Percentiles rank a stretch among this genome's conserved stretches.
phyloP scores from a whole-genome alignment of 1,140 invertebrate species.

The Drosophila equinoxialis region DNA sequence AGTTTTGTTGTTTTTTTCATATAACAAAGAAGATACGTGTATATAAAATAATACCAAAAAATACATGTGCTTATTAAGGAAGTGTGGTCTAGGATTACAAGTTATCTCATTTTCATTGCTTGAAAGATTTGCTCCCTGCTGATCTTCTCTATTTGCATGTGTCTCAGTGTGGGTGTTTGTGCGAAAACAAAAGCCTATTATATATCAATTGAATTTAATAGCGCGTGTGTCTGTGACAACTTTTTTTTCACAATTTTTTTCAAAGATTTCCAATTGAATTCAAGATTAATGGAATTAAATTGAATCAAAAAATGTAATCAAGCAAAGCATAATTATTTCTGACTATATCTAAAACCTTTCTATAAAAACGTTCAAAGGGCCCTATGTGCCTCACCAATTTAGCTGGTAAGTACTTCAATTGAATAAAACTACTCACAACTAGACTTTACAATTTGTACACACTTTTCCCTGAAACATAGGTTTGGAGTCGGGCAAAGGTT shows the following conservation, averaged over 20 bases:
- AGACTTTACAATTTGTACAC: slow-evolving; percentile 58
- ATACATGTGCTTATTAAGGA: background rate
- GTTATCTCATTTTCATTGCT: background rate
- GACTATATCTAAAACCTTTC: slow-evolving; percentile 17
- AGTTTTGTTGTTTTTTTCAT: slow-evolving; percentile 16
- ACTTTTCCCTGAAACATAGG: background rate
- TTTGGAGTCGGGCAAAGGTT: slow-evolving; percentile 1
- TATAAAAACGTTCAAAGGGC: background rate
- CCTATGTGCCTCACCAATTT: background rate
- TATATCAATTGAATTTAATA: background rate
- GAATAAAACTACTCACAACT: slow-evolving; percentile 46
- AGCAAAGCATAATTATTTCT: slow-evolving; percentile 9
- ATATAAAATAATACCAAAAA: background rate
- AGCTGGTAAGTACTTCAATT: slow-evolving; percentile 1
- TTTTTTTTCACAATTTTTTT: slow-evolving; percentile 16
- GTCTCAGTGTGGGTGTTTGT: background rate
- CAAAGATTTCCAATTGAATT: slow-evolving; percentile 8
- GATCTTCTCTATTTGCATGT: background rate
- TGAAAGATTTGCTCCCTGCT: background rate
- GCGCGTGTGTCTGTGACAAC: background rate
- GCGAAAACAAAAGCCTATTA: background rate
- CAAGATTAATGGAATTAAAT: slow-evolving; percentile 3
- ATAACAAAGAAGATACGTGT: no score
- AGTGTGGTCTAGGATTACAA: background rate
- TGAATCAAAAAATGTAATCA: background rate